Evolutionary conservation across 2,113 vertebrate species (phyloP).

Genomic region (Heterotis niloticus): DNA sequence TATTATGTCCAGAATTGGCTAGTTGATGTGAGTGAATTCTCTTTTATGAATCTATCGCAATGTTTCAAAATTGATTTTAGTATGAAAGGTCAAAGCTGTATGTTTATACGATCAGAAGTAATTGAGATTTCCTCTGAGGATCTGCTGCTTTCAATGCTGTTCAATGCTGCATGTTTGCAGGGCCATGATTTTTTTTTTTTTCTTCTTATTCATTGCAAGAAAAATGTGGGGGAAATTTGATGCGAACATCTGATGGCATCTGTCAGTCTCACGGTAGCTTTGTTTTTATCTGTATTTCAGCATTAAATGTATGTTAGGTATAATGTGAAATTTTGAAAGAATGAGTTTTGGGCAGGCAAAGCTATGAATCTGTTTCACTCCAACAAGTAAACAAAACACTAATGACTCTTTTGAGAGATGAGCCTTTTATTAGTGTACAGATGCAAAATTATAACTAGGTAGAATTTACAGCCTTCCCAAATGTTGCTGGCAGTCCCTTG

Average conservation of each 20-base stretch:
- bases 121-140: not conserved
- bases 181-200: too few relatives aligned
- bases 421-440: not conserved
- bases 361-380: not conserved
- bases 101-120: not conserved
- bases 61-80: not conserved
- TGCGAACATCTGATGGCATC: not conserved
- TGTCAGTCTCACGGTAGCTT: not conserved
- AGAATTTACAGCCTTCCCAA: not conserved
- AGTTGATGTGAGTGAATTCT: not conserved
- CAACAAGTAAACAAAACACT: not conserved
- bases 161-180: not conserved
- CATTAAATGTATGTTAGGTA: not conserved
- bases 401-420: not conserved
- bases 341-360: not conserved
- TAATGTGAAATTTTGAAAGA: not conserved
- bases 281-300: not conserved
- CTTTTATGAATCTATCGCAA: not conserved
- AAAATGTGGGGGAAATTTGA: not conserved
- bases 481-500: slow-evolving; percentile 32
- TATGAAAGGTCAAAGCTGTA: not conserved
- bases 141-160: not conserved
- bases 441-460: not conserved
- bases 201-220: not conserved
- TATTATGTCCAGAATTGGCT: not conserved